Evolutionary conservation across 2,888 invertebrate genomes (phyloP).

Genomic region (Cephus rjabovi): DNA sequence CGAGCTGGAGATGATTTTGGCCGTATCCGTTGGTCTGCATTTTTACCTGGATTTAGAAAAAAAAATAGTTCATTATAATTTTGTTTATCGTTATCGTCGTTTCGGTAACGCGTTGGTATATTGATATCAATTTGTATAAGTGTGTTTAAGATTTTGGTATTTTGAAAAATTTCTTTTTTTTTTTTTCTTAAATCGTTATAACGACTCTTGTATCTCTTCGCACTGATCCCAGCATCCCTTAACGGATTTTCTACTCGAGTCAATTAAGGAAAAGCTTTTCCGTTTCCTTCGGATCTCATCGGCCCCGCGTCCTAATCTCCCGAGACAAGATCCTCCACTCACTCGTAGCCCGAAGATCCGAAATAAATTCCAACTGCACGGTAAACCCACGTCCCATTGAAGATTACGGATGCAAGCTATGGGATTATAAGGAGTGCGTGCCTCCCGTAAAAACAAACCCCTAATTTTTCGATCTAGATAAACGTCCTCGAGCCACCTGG

Average conservation of each 20-base stretch:
- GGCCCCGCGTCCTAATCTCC: neutral
- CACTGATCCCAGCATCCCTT: neutral
- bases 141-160: neutral
- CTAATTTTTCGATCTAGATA: constrained; percentile 23
- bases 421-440: constrained; percentile 20
- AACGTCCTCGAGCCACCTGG: constrained; percentile 17
- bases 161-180: neutral
- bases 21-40: neutral
- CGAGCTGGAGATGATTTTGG: neutral
- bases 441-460: constrained; percentile 22
- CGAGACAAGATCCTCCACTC: neutral
- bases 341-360: neutral
- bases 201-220: neutral
- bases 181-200: neutral
- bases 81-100: neutral
- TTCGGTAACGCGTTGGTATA: neutral
- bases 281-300: neutral
- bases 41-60: neutral
- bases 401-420: constrained; percentile 20
- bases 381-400: constrained; percentile 6
- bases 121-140: neutral
- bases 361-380: constrained; percentile 10
- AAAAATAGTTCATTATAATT: neutral
- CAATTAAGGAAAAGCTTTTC: constrained; percentile 7
- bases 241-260: neutral